Conservation (phyloP, 2,888 invertebrate species). For the Frankliniella intonsa region DNA sequence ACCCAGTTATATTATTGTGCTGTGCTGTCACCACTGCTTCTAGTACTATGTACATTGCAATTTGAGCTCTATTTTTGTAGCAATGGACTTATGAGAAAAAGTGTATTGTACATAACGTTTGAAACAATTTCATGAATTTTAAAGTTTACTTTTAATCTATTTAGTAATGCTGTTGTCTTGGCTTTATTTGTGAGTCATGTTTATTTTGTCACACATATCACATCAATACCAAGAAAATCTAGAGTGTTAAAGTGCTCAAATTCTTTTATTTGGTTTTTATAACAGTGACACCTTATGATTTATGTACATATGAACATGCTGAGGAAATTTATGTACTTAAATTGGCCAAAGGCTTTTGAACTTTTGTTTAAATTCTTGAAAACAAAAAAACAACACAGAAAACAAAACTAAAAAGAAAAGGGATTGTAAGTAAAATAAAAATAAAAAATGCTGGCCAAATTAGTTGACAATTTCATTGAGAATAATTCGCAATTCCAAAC, state of each 20-base stretch:
- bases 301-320: not conserved
- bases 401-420: too few relatives aligned
- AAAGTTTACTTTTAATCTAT: not conserved
- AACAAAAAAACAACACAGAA: too few relatives aligned
- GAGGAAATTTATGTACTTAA: not conserved
- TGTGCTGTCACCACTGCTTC: too few relatives aligned
- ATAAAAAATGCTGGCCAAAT: not conserved
- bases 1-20: not conserved
- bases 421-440: not conserved
- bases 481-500: not conserved
- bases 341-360: not conserved
- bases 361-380: not conserved
- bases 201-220: not conserved
- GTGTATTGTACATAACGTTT: not conserved
- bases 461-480: not conserved
- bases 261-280: not conserved
- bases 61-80: too few relatives aligned
- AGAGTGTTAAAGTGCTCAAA: not conserved
- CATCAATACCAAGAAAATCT: not conserved
- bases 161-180: not conserved
- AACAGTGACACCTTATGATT: not conserved
- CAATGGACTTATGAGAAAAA: too few relatives aligned
- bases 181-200: not conserved
- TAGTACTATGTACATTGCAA: too few relatives aligned
- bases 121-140: not conserved